These are phyloP conservation scores for human (Homo sapiens) DNA, from an alignment of 2,113 vertebrate genomes.

Conservation along the genomic window GRCh38 chr1:101029501-101030000, in stretches of 20 bases:
- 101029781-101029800: not conserved
- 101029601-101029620: constrained; percentile 2
- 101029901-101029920: constrained; percentile 40
- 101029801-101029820: not conserved
- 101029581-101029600: not conserved
- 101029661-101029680: not conserved
- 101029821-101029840: constrained; percentile 31
- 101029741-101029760: not conserved
- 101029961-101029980: constrained; percentile 59
- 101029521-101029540: not conserved
- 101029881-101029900: constrained; percentile 47
- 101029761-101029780: not conserved
- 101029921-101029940: constrained; percentile 37
- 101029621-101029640: constrained; percentile 25
- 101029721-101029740: constrained; percentile 2
- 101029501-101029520: not conserved
- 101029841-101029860: constrained; percentile 40
- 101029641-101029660: not conserved
- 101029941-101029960: constrained; percentile 61
- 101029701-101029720: not conserved
- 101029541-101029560: not conserved
- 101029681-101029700: not conserved
- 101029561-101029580: not conserved
- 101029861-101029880: constrained; percentile 33
- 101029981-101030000: constrained; percentile 40